Percentiles rank a stretch among this genome's conserved stretches.
These are phyloP conservation scores for Enteromius radiatus DNA, from an alignment of 2,797 vertebrate genomes.

Conservation along the genomic window DNA sequence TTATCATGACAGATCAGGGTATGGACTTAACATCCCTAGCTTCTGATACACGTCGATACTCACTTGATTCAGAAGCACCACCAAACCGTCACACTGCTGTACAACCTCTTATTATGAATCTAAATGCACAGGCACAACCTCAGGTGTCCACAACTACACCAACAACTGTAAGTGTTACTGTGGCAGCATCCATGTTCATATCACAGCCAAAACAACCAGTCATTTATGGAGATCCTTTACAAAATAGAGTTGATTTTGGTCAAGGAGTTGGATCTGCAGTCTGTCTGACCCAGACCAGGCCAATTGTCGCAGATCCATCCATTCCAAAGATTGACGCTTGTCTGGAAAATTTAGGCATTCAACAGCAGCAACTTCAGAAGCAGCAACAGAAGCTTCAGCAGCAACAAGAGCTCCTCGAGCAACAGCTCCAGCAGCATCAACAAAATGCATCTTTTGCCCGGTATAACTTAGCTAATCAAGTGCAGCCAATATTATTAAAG, in stretches of 20 bases:
- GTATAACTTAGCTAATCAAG: conserved; percentile 90
- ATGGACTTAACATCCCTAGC: conserved; percentile 98
- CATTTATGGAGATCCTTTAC: conserved; percentile 94
- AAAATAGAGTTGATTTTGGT: conserved; percentile 93
- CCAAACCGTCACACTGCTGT: conserved; percentile 88
- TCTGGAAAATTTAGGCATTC: conserved; percentile 84
- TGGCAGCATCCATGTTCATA: conserved; percentile 88
- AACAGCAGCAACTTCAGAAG: conserved; percentile 83
- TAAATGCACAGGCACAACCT: conserved; percentile 94
- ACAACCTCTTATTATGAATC: conserved; percentile 95
- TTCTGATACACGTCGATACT: conserved; percentile 90
- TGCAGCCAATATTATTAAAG: conserved; percentile 84
- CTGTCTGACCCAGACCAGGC: conserved; percentile 90
- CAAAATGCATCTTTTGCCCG: conserved; percentile 89
- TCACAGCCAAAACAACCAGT: conserved; percentile 89
- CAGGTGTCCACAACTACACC: conserved; percentile 85
- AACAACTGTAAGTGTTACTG: conserved; percentile 88
- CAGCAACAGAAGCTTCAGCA: conserved; percentile 78
- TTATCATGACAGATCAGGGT: conserved; percentile 98
- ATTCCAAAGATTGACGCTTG: conserved; percentile 84
- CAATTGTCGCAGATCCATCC: conserved; percentile 76
- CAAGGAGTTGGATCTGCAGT: conserved; percentile 91
- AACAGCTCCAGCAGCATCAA: conserved; percentile 82
- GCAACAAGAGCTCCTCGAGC: conserved; percentile 79
- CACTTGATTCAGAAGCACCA: conserved; percentile 86